Percentiles rank a stretch among this genome's conserved stretches.
Conservation (phyloP, 1,140 invertebrate genomes). For the Meloidogyne hapla region DNA sequence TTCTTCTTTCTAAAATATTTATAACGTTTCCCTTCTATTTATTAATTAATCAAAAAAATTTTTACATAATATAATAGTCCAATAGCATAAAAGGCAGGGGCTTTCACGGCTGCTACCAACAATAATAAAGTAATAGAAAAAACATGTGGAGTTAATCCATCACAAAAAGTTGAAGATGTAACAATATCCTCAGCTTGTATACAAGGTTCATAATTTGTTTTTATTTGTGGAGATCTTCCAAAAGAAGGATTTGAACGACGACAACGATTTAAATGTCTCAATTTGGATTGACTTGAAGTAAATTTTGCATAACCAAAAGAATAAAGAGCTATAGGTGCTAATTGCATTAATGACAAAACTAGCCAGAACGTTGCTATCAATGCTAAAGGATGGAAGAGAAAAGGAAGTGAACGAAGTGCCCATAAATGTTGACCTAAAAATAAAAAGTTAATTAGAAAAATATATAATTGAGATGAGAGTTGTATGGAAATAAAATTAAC, state of each 20-base stretch:
- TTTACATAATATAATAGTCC: slow-evolving; percentile 45
- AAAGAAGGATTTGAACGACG: background rate
- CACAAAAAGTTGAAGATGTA: slow-evolving; percentile 46
- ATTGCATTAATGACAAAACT: slow-evolving; percentile 50
- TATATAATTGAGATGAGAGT: too few relatives aligned
- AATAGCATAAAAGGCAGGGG: slow-evolving; percentile 56
- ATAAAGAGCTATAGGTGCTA: slow-evolving; percentile 57
- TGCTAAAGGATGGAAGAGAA: slow-evolving; percentile 47
- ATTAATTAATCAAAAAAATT: slow-evolving; percentile 7
- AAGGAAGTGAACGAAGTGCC: slow-evolving; percentile 3
- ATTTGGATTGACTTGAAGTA: slow-evolving; percentile 26
- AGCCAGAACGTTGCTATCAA: slow-evolving; percentile 44
- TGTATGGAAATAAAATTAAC: background rate
- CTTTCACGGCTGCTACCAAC: slow-evolving; percentile 46
- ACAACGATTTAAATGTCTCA: slow-evolving; percentile 21
- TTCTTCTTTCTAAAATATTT: slow-evolving; percentile 49
- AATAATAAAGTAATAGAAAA: slow-evolving; percentile 53
- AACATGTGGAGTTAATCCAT: slow-evolving; percentile 59
- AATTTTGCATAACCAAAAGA: slow-evolving; percentile 54
- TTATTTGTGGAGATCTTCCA: slow-evolving; percentile 9
- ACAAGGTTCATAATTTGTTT: background rate
- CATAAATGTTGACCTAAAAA: slow-evolving; percentile 50
- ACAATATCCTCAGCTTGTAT: slow-evolving; percentile 9
- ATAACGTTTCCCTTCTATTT: background rate
- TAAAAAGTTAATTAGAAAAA: background rate